Conservation (phyloP, 1,140 invertebrate species). For the Drosophila carrolli region DNA sequence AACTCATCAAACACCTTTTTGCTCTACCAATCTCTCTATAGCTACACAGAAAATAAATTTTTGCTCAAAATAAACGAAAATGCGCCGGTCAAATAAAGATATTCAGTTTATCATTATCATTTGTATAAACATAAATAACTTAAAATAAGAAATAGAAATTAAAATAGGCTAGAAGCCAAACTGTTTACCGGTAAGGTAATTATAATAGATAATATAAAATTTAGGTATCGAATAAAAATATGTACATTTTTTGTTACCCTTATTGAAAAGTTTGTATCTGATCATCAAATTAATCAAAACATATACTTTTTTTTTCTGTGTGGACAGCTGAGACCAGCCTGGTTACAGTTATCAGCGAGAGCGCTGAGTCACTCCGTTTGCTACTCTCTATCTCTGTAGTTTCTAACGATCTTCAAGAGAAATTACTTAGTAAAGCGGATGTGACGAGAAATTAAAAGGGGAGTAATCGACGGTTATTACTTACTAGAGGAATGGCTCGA, state of each 20-base stretch:
- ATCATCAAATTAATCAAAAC: no score
- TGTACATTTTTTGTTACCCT: no score
- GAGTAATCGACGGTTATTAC: conserved; percentile 11
- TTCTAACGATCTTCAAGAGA: conserved; percentile 45
- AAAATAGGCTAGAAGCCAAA: no score
- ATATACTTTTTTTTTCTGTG: neutral
- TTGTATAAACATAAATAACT: neutral
- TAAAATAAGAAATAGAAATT: neutral
- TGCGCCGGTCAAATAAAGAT: no score
- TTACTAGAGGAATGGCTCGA: conserved; percentile 6
- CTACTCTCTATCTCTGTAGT: conserved; percentile 23
- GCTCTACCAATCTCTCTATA: neutral
- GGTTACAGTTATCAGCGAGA: conserved; percentile 58
- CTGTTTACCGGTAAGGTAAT: no score
- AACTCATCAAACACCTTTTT: conserved; percentile 25
- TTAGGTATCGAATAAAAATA: no score
- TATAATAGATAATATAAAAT: no score
- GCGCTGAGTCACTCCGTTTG: conserved; percentile 46
- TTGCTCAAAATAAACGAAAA: no score
- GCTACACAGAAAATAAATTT: neutral
- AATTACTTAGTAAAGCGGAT: conserved; percentile 29
- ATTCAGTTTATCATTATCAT: no score
- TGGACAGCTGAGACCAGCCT: conserved; percentile 12
- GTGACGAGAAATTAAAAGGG: conserved; percentile 10
- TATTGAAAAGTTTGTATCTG: no score